phyloP scores from a whole-genome alignment of 2,113 vertebrate genomes.

The Cryptotis parvus region DNA sequence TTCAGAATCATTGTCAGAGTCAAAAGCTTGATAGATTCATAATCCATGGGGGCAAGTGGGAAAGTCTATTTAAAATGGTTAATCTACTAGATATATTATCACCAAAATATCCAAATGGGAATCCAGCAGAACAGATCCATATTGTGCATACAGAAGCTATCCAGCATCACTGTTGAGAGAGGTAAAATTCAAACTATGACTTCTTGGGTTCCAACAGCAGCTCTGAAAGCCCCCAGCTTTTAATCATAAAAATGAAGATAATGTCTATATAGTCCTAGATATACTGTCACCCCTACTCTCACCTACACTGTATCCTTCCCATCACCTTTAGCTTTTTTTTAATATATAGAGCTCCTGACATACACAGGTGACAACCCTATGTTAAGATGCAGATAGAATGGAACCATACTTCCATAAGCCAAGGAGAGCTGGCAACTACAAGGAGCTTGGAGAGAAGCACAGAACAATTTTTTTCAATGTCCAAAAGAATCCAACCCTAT shows the following conservation, averaged over 20 bases:
- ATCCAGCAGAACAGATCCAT: not conserved
- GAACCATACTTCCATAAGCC: not conserved
- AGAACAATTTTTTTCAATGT: not conserved
- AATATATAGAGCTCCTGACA: not conserved
- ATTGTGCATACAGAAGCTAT: not conserved
- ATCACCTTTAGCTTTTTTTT: not conserved
- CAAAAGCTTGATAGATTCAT: constrained; percentile 16
- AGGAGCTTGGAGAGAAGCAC: not conserved
- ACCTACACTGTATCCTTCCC: not conserved
- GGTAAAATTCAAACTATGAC: not conserved
- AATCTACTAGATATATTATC: not conserved
- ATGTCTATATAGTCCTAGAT: not conserved
- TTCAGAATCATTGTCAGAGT: constrained; percentile 36
- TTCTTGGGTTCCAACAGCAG: not conserved
- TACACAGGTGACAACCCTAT: not conserved
- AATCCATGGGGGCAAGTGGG: not conserved
- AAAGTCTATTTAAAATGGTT: constrained; percentile 29
- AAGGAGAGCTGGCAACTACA: not conserved
- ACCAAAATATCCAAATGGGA: not conserved
- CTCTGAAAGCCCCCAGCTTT: constrained; percentile 15
- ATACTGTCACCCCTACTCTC: not conserved
- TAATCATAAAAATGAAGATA: not conserved
- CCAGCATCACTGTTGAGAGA: not conserved
- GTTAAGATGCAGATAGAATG: not conserved
- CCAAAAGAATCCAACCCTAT: not conserved